These are phyloP conservation scores for Stenolophus ochropezus DNA, from an alignment of 2,888 invertebrate genomes.

Conservation along the genomic window DNA sequence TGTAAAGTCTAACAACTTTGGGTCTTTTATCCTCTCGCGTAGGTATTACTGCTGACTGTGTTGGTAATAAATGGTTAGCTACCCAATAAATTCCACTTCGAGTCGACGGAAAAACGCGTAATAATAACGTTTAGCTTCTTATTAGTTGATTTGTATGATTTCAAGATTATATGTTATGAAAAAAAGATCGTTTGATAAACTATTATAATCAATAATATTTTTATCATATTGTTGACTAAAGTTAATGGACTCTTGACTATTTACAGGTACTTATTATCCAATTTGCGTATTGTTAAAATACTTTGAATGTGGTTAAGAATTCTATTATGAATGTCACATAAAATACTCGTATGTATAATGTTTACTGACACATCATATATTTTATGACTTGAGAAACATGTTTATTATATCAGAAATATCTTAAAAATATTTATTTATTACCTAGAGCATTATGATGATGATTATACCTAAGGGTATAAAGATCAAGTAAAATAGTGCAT, in stretches of 20 bases:
- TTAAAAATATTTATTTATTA: too few species aligned
- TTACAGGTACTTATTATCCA: neutral
- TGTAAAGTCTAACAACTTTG: conserved; percentile 38
- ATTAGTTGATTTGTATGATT: conserved; percentile 23
- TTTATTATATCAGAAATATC: too few species aligned
- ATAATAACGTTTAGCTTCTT: conserved; percentile 21
- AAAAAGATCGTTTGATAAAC: neutral
- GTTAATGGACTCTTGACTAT: neutral
- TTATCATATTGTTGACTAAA: neutral
- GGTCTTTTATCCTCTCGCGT: neutral
- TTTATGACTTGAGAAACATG: too few species aligned
- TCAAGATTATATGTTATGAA: conserved; percentile 31
- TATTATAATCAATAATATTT: neutral
- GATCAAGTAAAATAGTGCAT: too few species aligned
- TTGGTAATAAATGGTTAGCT: conserved; percentile 45
- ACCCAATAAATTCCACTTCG: conserved; percentile 32
- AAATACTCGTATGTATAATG: neutral
- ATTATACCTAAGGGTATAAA: too few species aligned
- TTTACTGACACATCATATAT: too few species aligned
- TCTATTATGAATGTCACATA: neutral
- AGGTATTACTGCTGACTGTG: conserved; percentile 10
- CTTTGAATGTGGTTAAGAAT: neutral
- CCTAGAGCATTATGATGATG: too few species aligned
- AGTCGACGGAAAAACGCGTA: conserved; percentile 11
- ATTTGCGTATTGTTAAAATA: neutral